These are phyloP conservation scores for Archips xylosteana DNA, from an alignment of 2,888 invertebrate species.

Conservation along the genomic window DNA sequence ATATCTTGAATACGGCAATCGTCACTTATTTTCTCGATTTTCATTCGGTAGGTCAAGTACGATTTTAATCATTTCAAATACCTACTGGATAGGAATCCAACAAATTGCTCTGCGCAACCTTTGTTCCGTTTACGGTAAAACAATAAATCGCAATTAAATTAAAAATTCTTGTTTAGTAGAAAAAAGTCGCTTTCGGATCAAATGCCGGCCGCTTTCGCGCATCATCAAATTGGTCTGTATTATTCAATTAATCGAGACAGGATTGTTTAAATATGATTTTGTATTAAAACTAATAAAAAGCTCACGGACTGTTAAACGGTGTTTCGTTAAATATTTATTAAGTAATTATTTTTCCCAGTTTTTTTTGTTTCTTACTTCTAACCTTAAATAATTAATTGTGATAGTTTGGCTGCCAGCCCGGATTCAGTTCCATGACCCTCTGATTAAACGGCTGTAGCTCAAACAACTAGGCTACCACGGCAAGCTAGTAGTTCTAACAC, in stretches of 20 bases:
- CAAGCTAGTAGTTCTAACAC: background rate
- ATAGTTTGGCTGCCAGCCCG: background rate
- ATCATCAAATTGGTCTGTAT: background rate
- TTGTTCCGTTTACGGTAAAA: background rate
- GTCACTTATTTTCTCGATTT: background rate
- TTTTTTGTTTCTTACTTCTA: too few relatives aligned
- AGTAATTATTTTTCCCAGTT: too few relatives aligned
- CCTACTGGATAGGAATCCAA: background rate
- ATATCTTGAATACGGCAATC: too few relatives aligned
- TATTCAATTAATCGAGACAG: background rate
- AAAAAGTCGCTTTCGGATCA: background rate
- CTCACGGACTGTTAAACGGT: too few relatives aligned
- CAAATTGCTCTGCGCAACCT: constrained; percentile 7
- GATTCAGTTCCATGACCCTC: background rate
- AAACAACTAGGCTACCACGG: too few relatives aligned
- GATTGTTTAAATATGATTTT: background rate
- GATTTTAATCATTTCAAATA: background rate
- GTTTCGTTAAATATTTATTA: too few relatives aligned
- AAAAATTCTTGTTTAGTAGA: constrained; percentile 10
- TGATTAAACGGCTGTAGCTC: too few relatives aligned
- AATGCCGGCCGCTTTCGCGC: background rate
- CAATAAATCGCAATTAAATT: constrained; percentile 14
- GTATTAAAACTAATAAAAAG: background rate
- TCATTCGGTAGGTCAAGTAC: background rate
- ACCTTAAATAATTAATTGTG: too few relatives aligned